These are phyloP conservation scores for Pachymerium ferrugineum DNA, from an alignment of 2,888 invertebrate genomes.

Conservation along the genomic window DNA sequence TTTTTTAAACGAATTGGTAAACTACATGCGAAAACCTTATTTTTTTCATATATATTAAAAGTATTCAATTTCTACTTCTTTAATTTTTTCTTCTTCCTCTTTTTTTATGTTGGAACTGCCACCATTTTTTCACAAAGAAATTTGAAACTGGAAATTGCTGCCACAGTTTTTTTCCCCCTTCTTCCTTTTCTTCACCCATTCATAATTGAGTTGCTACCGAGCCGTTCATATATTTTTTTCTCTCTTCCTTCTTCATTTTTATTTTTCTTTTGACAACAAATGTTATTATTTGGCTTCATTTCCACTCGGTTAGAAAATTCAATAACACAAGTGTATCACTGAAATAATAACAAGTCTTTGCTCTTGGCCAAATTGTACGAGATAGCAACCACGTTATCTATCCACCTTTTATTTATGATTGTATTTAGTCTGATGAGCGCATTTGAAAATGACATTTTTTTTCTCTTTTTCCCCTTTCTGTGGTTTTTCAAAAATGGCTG, in stretches of 20 bases:
- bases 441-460: background rate
- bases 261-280: background rate
- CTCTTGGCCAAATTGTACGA: background rate
- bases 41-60: no score
- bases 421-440: slow-evolving; percentile 6
- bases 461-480: no score
- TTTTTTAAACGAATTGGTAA: no score
- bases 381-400: slow-evolving; percentile 12
- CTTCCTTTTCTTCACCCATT: background rate
- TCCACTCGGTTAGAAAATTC: slow-evolving; percentile 23
- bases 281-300: slow-evolving; percentile 22
- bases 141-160: slow-evolving; percentile 24
- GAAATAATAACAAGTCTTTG: slow-evolving; percentile 16
- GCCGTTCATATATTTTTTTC: background rate
- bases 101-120: background rate
- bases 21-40: no score
- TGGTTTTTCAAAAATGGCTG: slow-evolving; percentile 7
- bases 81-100: background rate
- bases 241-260: background rate
- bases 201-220: background rate
- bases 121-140: background rate
- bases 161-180: background rate
- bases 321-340: slow-evolving; percentile 18
- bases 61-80: background rate
- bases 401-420: background rate